Base-by-base conservation (phyloP, 2,113 vertebrate genomes). In the Sialia sialis region DNA sequence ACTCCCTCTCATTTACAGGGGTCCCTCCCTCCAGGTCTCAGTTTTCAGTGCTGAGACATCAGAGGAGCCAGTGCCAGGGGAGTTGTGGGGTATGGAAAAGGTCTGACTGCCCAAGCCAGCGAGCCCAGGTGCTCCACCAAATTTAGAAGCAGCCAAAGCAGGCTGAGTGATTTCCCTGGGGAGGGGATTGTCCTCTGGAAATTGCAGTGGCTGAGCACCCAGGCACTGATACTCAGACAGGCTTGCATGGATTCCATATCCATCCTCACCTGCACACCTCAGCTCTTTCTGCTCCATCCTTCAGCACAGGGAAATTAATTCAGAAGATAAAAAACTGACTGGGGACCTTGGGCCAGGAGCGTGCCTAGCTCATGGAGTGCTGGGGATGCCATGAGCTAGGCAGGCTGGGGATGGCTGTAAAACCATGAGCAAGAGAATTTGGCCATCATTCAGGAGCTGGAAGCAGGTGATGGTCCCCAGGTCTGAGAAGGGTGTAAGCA, bases 121-220 rank as follows among this genome's bases (percentile, higher is more conserved):
- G 0, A 88, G 81, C 29, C 34, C 0, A 2, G 58, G 18, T 39
- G 41, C 39, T 64, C n/a, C 0, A 0, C 39, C 26, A 43, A 67
- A 88, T 72, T 46, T 20, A 64, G 43, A 34, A 44, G 51, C 1
- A 12, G 27, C 11, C 34, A 13, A 27, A 67, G 34, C 0, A 2
- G 29, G 20, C 21, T 22, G 72, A 60, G 41, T 27, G 46, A 41
- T 20, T 49, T 64, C 7, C 27, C 54, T 3, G 1, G 44, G 21
- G 25, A 32, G 19, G 18, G 15, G 4, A 17, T 38, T 46, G 11
- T 51, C 6, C 52, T 14, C 4, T 38, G 29, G 48, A 59, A 90
- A 79, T 8, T 6, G 4, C 56, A 58, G 64, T 8, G 3, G 23
- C n/a, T 22, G 46, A 82, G 46, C 4, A 54, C 13, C 10, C 32